Base-by-base conservation (phyloP, 35 echinoderm and acorn worm genomes). In the Patiria miniata region DNA sequence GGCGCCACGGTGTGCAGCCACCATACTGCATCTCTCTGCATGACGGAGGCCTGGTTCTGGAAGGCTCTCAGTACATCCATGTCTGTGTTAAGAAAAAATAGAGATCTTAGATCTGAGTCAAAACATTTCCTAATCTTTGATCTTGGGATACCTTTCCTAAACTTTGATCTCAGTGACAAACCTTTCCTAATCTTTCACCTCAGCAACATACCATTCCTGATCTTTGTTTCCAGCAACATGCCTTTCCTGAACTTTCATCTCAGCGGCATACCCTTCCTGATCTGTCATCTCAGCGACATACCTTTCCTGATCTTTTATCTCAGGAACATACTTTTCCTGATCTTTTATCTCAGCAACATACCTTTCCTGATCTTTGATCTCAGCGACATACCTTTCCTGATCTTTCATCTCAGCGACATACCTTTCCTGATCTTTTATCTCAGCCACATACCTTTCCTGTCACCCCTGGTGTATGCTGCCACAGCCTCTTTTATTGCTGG, bases 1-100 rank as follows among this genome's bases (percentile, higher is more conserved):
- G 90, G 90, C 52, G 91, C 93, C 1, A 99, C 84, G 8, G 96
- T 99, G 56, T 99, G 96, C 19, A 94, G 90, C 96, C 96, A 99
- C 92, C 93, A 94, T 8, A 99, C 87, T 37, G 89, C 81, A 53
- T 99, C 96, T 69, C 96, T 91, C 78, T 99, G 96, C 51, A 93
- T 95, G 61, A 89, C 38, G 8, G 93, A 92, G 1, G 90, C 86
- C 40, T 97, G 95, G 19, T 61, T 83, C 39, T 97, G 95, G 33
- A 97, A 97, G 1, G 51, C 86, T 2, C 91, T 83, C n/a, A 97
- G 78, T 51, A 93, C 78, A 38, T 93, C 95, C 26, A 90, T 88
- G 80, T 97, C 95, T 68, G 83, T 18, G 77, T 55, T 7, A 52
- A 61, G 34, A 26, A 40, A 89, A 47, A 6, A 47, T n/a, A n/a